Conservation (phyloP, 2,888 invertebrate genomes). For the Coleophora deauratella region DNA sequence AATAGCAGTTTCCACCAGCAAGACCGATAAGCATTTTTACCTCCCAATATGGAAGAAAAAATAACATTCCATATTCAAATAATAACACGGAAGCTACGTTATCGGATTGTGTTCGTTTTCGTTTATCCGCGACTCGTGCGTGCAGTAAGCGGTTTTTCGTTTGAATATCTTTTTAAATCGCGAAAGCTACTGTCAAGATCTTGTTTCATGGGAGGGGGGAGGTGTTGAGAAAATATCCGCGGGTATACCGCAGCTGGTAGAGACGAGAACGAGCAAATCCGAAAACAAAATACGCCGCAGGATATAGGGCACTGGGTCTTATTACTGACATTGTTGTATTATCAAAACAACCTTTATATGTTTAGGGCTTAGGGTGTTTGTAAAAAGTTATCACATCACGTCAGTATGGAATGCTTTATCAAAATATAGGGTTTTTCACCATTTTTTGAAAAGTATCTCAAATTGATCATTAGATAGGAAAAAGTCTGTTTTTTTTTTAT, state of each 20-base stretch:
- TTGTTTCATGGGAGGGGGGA: slow-evolving; percentile 43
- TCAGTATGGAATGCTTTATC: too few relatives aligned
- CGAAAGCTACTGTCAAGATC: slow-evolving; percentile 67
- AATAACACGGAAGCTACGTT: neutral
- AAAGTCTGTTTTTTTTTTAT: too few relatives aligned
- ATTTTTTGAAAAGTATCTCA: too few relatives aligned
- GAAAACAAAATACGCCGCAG: slow-evolving; percentile 62
- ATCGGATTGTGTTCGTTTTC: slow-evolving; percentile 18
- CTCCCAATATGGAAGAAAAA: too few relatives aligned
- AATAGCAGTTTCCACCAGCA: too few relatives aligned
- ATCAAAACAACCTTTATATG: too few relatives aligned
- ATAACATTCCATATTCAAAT: too few relatives aligned
- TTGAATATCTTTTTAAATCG: slow-evolving; percentile 69
- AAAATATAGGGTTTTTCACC: too few relatives aligned
- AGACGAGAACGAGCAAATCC: slow-evolving; percentile 66
- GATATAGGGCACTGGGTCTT: slow-evolving; percentile 57
- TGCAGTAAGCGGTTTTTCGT: slow-evolving; percentile 58
- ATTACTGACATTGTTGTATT: neutral
- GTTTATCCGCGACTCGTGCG: slow-evolving; percentile 36
- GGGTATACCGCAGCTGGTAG: slow-evolving; percentile 59
- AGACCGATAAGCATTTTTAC: too few relatives aligned
- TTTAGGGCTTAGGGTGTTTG: too few relatives aligned
- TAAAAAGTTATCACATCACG: too few relatives aligned
- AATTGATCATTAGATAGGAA: too few relatives aligned
- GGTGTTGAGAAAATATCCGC: slow-evolving; percentile 68